Evolutionary conservation across 2,113 vertebrate genomes (phyloP).

Genomic region (Oenanthe melanoleuca): DNA sequence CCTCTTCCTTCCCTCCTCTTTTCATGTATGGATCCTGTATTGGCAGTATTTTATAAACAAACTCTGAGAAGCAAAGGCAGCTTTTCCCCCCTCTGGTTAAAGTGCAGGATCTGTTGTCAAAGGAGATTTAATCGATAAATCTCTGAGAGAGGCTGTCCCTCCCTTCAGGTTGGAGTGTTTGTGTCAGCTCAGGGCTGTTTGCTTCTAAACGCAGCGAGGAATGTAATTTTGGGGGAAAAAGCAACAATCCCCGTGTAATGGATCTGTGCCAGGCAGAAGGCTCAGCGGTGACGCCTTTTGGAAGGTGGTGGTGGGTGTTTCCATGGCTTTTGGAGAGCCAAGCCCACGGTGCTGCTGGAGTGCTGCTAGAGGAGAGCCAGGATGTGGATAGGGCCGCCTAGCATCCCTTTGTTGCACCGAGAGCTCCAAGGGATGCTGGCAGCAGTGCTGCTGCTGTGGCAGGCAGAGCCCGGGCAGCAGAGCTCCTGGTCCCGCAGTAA

Average conservation of each 20-base stretch:
- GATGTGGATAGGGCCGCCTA: too few relatives aligned
- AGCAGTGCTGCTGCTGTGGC: not conserved
- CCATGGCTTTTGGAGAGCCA: not conserved
- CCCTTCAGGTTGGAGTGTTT: not conserved
- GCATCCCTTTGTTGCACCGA: not conserved
- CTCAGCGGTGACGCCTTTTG: accelerated
- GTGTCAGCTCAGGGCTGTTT: not conserved
- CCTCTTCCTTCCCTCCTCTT: not conserved
- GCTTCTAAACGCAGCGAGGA: not conserved
- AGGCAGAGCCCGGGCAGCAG: not conserved
- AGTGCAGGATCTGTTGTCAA: not conserved
- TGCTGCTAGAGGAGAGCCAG: not conserved
- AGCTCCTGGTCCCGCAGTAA: not conserved
- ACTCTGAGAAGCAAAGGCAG: not conserved
- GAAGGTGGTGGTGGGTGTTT: not conserved
- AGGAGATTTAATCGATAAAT: not conserved
- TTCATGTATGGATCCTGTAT: not conserved
- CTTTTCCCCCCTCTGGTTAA: not conserved
- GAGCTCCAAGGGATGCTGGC: not conserved
- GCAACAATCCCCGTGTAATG: not conserved
- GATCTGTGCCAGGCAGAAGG: not conserved
- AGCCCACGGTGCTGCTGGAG: accelerated
- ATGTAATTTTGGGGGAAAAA: not conserved
- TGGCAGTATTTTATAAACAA: not conserved
- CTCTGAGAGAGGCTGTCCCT: not conserved